Evolutionary conservation across 2,888 invertebrate genomes (phyloP).

Genomic region (Perizoma flavofasciatum): DNA sequence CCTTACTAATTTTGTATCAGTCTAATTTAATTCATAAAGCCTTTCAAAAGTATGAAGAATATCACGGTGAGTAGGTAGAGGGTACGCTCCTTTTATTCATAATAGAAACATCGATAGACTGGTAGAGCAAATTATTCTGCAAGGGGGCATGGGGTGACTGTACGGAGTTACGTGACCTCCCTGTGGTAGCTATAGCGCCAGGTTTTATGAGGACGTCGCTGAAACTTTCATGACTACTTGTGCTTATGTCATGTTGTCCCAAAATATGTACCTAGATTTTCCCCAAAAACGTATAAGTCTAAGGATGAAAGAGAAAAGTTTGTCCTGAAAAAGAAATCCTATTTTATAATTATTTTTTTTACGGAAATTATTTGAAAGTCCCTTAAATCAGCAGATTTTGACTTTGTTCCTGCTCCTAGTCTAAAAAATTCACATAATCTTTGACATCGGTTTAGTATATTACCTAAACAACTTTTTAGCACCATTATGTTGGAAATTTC

Average conservation of each 20-base stretch:
- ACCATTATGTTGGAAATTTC: too few relatives aligned
- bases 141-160: constrained; percentile 25
- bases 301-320: too few relatives aligned
- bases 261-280: not conserved
- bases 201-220: constrained; percentile 22
- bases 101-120: not conserved
- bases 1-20: constrained; percentile 18
- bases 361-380: too few relatives aligned
- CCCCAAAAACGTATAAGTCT: too few relatives aligned
- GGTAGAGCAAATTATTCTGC: constrained; percentile 5
- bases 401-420: too few relatives aligned
- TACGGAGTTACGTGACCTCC: constrained; percentile 28
- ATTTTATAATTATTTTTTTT: too few relatives aligned
- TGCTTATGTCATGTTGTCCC: not conserved
- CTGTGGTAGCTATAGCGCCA: constrained; percentile 30
- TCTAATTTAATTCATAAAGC: constrained; percentile 16
- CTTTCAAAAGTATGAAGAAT: constrained; percentile 15
- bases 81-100: not conserved
- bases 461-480: too few relatives aligned
- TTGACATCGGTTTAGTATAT: too few relatives aligned
- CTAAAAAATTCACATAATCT: too few relatives aligned
- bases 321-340: too few relatives aligned
- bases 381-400: too few relatives aligned
- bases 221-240: constrained; percentile 17
- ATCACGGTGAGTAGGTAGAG: not conserved